Base-by-base conservation (phyloP, 1,140 invertebrate genomes). In the Ostrea edulis region DNA sequence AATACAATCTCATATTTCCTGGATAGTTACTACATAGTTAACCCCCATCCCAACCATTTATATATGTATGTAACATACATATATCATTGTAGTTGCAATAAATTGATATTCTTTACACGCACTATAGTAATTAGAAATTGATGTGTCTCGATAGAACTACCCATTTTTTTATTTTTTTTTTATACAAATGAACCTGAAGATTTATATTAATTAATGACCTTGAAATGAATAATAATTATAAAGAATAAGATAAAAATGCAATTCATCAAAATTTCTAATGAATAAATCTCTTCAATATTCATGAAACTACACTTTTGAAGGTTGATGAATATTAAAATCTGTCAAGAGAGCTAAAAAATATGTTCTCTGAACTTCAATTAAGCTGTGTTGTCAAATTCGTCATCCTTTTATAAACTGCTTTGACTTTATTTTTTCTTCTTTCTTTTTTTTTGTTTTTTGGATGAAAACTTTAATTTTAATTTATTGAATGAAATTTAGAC, bases 171-270 rank as follows among this genome's bases (percentile, higher is more conserved):
- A 58, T 58, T 58, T 58, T 20, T 17, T 58, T 20, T n/a, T 62
- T 20, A n/a, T n/a, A 62, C 55, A 62, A 20, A 62, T 17, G 7
- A 20, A 20, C 3, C n/a, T 20, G 11, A 12, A 9, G 29, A 35
- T 77, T 77, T 25, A 77, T 77, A 25, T 77, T 29, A 77, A 77
- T 35, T 77, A 77, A 77, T 77, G 68, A 77, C 29, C 68, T 77
- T 77, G 29, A 77, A 77, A 77, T 77, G 68, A 77, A 77, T 77
- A 77, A 22, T 77, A 77, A 77, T 77, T 77, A 77, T 12, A 29
- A 77, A 29, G 68, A 14, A 77, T 25, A 77, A 77, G 68, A 77
- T 2, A 77, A 77, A 77, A 77, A 77, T 77, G 68, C 68, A 9
- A 77, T 77, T 77, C 68, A 77, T 77, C 68, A 77, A 77, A 71